Percentiles rank a stretch among this genome's conserved stretches.
These are phyloP conservation scores for Phrynosoma blainvillii DNA, from an alignment of 2,113 vertebrate species.

Conservation along the genomic window DNA sequence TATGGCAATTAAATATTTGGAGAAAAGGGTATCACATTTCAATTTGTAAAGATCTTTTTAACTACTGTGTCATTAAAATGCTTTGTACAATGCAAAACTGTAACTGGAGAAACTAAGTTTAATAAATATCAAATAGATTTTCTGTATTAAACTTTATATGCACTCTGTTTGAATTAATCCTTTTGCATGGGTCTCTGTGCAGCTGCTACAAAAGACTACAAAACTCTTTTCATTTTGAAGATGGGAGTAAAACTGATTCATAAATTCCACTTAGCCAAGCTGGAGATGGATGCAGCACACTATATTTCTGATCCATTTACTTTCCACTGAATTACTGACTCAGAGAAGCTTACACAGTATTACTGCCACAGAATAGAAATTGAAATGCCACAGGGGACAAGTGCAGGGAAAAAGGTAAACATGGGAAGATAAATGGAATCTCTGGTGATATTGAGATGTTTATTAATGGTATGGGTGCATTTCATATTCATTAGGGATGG, in stretches of 20 bases:
- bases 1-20: conserved; percentile 90
- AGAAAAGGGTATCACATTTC: conserved; percentile 90
- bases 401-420: not conserved
- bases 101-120: conserved; percentile 89
- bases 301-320: not conserved
- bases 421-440: not conserved
- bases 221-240: not conserved
- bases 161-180: conserved; percentile 43
- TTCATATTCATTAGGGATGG: conserved; percentile 19
- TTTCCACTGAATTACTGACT: not conserved
- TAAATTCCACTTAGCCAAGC: not conserved
- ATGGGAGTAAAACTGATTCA: not conserved
- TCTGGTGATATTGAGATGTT: not conserved
- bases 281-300: not conserved
- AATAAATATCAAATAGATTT: conserved; percentile 91
- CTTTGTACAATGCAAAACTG: conserved; percentile 91
- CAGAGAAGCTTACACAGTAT: not conserved
- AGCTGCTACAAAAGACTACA: no score
- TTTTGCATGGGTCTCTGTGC: not conserved
- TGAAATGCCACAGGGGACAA: not conserved
- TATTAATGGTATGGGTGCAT: not conserved
- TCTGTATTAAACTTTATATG: conserved; percentile 82
- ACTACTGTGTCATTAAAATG: conserved; percentile 88
- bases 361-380: not conserved
- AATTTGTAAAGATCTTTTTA: conserved; percentile 92